Evolutionary conservation across 2,888 invertebrate genomes (phyloP), one percentile per base, ranked within the genome.

Genomic region (Leptinotarsa tumamoca): DNA sequence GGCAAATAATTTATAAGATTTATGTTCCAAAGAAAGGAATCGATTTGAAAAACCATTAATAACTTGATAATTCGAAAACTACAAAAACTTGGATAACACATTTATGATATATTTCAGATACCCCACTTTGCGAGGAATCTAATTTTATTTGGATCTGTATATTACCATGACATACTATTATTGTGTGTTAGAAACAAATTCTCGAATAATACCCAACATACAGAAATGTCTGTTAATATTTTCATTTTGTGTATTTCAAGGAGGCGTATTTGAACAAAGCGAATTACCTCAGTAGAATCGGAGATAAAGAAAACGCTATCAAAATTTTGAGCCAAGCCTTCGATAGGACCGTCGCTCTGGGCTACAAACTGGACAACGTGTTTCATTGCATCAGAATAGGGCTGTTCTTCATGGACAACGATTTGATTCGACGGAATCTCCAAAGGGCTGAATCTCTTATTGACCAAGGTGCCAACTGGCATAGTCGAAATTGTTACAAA

Each of bases 401-500:
- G 1, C 81, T 85, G 54, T 86, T 85, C 73, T 85, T 84, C 74
- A 81, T 81, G 77, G 84, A 86, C 74, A 79, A 82, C 70, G 76
- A 80, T 23, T 74, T 85, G 33, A 84, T 86, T 81, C 83, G 82
- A 50, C 81, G 80, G 51, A 87, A 86, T 67, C 85, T 89, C 68
- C 85, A 86, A 67, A 85, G 85, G 75, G 87, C 87, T 3, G 86
- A 87, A 71, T 83, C 84, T 54, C 75, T 89, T 23, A 78, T 84
- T n/a, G 83, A 82, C 78, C 79, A 78, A 77, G 82, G 77, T 71
- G 94, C 93, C 49, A 94, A 95, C 85, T 95, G 94, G 94, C 94
- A 94, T 85, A 89, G 93, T 33, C 88, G 93, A 67, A 95, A 95
- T 85, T 90, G 94, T 80, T 88, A 94, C 66, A 93, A 93, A 86